These are phyloP conservation scores for Acestrorhynchus altus DNA, from an alignment of 2,797 vertebrate genomes.

Conservation along the genomic window DNA sequence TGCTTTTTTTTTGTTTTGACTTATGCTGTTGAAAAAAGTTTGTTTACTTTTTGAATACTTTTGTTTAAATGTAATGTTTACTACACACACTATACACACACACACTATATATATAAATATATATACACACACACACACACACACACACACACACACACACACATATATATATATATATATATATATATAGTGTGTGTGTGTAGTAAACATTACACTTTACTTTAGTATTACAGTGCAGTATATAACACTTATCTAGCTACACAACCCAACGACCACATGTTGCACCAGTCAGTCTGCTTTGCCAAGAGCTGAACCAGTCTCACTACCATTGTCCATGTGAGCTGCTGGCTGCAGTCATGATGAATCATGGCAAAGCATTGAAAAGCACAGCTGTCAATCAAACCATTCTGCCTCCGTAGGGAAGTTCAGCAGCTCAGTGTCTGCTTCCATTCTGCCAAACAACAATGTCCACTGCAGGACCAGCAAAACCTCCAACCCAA, in stretches of 20 bases:
- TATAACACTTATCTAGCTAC: background rate
- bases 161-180: too few species aligned
- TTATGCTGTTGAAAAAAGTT: too few species aligned
- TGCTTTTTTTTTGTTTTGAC: too few species aligned
- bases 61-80: too few species aligned
- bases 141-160: too few species aligned
- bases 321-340: conserved; percentile 24
- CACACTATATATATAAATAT: too few species aligned
- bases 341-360: conserved; percentile 29
- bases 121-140: too few species aligned
- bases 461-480: conserved; percentile 2
- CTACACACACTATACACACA: too few species aligned
- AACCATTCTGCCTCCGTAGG: background rate
- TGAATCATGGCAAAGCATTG: conserved; percentile 43
- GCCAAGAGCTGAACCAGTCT: conserved; percentile 6
- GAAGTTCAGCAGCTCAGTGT: background rate
- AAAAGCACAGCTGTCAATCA: conserved; percentile 32
- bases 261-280: too few species aligned
- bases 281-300: background rate
- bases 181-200: too few species aligned
- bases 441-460: background rate
- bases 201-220: background rate
- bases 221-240: background rate
- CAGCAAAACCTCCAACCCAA: background rate
- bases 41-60: too few species aligned